A percentile compares a stretch with the other conserved stretches of the same genome.
Evolutionary conservation across 2,888 invertebrate species (phyloP).

Genomic region (Cybosia mesomella): DNA sequence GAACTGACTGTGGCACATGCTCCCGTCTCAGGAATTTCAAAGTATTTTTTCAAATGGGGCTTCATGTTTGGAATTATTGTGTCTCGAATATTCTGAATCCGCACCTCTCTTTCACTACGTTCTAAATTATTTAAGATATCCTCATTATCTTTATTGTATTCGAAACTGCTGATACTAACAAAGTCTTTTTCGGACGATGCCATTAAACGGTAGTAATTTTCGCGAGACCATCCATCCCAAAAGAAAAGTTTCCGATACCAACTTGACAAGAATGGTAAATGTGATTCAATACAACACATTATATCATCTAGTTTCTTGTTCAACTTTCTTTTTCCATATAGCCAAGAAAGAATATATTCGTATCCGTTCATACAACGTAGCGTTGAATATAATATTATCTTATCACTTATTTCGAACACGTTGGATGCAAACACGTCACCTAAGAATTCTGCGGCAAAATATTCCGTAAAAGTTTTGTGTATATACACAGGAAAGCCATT

Average conservation of each 20-base stretch:
- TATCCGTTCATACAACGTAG: background rate
- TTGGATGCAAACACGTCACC: conserved; percentile 4
- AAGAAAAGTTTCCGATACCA: background rate
- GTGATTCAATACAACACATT: background rate
- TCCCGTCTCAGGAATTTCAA: background rate
- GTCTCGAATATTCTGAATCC: conserved; percentile 4
- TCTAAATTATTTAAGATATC: background rate
- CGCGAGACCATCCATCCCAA: background rate
- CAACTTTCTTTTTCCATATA: conserved; percentile 2
- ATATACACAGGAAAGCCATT: background rate
- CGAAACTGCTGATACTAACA: conserved; percentile 4
- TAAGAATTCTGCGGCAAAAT: conserved; percentile 15
- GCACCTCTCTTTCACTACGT: background rate
- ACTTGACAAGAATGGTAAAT: background rate
- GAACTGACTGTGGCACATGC: background rate
- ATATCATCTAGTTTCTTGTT: background rate
- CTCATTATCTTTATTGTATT: background rate
- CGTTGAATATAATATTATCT: conserved; percentile 7
- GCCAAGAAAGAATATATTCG: background rate
- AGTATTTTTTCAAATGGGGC: conserved; percentile 19
- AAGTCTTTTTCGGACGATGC: conserved; percentile 12
- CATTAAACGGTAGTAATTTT: conserved; percentile 3
- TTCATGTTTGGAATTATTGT: conserved; percentile 18
- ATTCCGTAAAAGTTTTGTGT: conserved; percentile 14
- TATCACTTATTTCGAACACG: background rate